Base-by-base conservation (phyloP, 2,888 invertebrate genomes). In the Argyresthia goedartella region DNA sequence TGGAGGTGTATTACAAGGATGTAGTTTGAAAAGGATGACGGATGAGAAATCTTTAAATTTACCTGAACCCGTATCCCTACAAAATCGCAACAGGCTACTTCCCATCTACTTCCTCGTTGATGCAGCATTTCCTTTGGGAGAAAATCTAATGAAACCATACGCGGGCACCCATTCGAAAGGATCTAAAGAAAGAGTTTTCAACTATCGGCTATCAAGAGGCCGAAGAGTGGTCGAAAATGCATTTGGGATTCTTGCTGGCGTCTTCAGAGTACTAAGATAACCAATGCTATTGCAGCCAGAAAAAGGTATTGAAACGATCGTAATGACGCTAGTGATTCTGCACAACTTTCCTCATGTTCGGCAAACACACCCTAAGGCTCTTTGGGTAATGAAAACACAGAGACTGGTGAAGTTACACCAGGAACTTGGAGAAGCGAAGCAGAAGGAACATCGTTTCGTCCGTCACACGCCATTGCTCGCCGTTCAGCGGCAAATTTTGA, bases 271-370 rank as follows among this genome's bases (percentile, higher is more conserved):
- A 53, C 39, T 59, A 49, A 47, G 57, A 52, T 59, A 59, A 55
- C 58, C 55, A 44, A 59, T 59, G 52, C 52, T 55, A 33, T 43
- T 58, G 45, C 42, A 57, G 48, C 56, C 57, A n/a, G 33, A 57
- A 54, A 56, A 47, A 44, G 57, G n/a, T n/a, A n/a, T 39, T 39
- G 42, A 51, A 49, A 52, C 34, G 41, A 51, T 55, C 46, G 55
- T 58, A 15, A 50, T 58, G 52, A 47, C 56, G 36, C 50, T 51
- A 50, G 51, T 49, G 49, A 50, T 52, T 43, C 42, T 63, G n/a
- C 62, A 60, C 49, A 62, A 63, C 52, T 62, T 60, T 36, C 46
- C 34, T 60, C 61, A 41, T 52, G 54, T 51, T 16, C 47, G 15
- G 33, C 53, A 16, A 59, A 60, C 52, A 58, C 60, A 46, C 59